Evolutionary conservation across 2,797 vertebrate species (phyloP), one percentile per base, ranked within the genome.

Genomic region (Odontamblyopus lacepedii): DNA sequence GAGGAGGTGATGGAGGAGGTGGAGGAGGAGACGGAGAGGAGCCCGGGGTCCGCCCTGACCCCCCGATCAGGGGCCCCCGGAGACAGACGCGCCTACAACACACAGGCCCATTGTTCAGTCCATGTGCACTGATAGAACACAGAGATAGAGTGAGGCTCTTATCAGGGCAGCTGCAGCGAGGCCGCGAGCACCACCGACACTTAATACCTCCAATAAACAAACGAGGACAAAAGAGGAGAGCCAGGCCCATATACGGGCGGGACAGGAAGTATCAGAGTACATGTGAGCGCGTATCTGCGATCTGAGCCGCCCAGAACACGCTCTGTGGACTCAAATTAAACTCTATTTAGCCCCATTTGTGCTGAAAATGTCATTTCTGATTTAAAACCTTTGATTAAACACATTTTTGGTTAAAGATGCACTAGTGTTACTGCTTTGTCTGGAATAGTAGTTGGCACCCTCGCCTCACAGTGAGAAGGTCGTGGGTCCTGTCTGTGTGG

Each of bases 1-100:
- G 95, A 95, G 86, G 95, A 89, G 86, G 94, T 96, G 93, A 38
- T 38, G 35, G 35, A 38, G 35, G 35, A 98, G 94, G 97, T 97
- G 72, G 95, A 95, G 86, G 95, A 89, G 86, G 94, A 96, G 93
- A 98, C 95, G 84, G 94, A 95, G 85, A 97, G 95, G 74, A 94
- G 92, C 89, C 95, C 96, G 75, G 93, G 95, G 90, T 97, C 96
- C 50, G 94, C 88, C 86, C 95, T 95, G 88, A 95, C 90, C 74
- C 94, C 95, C 84, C 96, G 95, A 87, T 97, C 96, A 15, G 91
- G 91, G 83, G 93, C 89, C 76, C 95, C 93, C n/a, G 95, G 95
- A 69, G 96, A 95, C 81, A 96, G 92, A 91, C 96, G 95, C 51
- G 96, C 95, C 96, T 97, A 19, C 61, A 65, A 71, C 15, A 59